phyloP scores from a whole-genome alignment of 1,140 invertebrate species.

The Protaetia brevitarsis region DNA sequence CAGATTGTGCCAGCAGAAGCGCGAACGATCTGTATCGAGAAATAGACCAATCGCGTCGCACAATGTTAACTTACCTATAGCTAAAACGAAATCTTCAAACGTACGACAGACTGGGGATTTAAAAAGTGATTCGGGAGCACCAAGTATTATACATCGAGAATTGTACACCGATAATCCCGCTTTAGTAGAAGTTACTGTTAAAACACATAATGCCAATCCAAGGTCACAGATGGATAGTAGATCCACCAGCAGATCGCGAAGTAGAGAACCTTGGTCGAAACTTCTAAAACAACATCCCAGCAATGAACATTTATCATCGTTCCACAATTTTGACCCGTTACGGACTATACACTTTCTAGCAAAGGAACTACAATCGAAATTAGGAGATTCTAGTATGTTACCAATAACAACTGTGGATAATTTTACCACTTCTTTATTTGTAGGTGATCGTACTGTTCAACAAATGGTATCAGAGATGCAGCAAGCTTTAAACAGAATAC shows the following conservation, averaged over 20 bases:
- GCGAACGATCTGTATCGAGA: conserved; percentile 5
- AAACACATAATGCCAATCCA: conserved; percentile 31
- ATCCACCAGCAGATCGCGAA: background rate
- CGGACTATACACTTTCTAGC: conserved; percentile 44
- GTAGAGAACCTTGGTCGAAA: conserved; percentile 41
- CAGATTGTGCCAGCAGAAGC: background rate
- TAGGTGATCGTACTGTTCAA: conserved; percentile 39
- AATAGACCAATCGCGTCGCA: background rate
- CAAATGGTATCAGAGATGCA: conserved; percentile 45
- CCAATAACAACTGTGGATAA: conserved; percentile 18
- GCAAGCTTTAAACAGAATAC: conserved; percentile 41
- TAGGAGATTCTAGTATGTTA: conserved; percentile 37
- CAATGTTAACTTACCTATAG: background rate
- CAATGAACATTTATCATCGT: conserved; percentile 37
- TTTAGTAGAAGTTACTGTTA: conserved; percentile 31
- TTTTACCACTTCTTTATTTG: conserved; percentile 28
- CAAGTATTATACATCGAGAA: conserved; percentile 18
- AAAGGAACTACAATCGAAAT: conserved; percentile 40
- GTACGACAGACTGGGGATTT: background rate
- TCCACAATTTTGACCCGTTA: conserved; percentile 44
- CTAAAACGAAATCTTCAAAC: background rate
- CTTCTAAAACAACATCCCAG: conserved; percentile 36
- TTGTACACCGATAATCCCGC: conserved; percentile 29
- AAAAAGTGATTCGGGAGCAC: conserved; percentile 3
- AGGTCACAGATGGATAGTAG: conserved; percentile 30